These are phyloP conservation scores for Heteromormyrus szaboi DNA, from an alignment of 2,797 vertebrate species.

Conservation along the genomic window DNA sequence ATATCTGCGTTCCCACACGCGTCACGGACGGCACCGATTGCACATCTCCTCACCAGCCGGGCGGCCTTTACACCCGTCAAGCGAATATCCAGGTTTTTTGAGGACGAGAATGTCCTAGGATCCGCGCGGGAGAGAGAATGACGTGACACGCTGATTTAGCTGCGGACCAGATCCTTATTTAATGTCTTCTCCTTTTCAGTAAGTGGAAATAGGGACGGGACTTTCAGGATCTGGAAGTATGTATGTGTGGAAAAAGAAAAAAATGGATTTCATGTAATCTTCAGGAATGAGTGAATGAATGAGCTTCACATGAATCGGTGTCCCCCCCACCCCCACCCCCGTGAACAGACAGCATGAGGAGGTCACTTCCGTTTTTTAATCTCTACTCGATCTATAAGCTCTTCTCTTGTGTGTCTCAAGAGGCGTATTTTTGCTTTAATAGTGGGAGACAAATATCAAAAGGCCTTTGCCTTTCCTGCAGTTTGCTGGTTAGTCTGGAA, in stretches of 20 bases:
- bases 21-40: neutral
- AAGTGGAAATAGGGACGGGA: neutral
- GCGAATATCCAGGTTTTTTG: neutral
- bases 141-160: neutral
- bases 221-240: neutral
- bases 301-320: neutral
- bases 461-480: neutral
- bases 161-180: neutral
- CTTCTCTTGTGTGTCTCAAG: neutral
- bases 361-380: neutral
- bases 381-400: neutral
- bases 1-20: neutral
- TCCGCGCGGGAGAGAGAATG: neutral
- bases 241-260: neutral
- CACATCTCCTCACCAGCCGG: neutral
- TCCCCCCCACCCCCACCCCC: too few relatives aligned
- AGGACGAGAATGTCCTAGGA: neutral
- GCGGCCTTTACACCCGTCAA: neutral
- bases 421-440: neutral
- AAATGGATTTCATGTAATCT: neutral
- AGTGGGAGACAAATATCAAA: neutral
- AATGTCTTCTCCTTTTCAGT: neutral
- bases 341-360: neutral
- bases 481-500: neutral
- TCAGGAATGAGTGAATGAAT: neutral